Base-by-base conservation (phyloP, 2,888 invertebrate genomes). In the Pardosa pseudoannulata region DNA sequence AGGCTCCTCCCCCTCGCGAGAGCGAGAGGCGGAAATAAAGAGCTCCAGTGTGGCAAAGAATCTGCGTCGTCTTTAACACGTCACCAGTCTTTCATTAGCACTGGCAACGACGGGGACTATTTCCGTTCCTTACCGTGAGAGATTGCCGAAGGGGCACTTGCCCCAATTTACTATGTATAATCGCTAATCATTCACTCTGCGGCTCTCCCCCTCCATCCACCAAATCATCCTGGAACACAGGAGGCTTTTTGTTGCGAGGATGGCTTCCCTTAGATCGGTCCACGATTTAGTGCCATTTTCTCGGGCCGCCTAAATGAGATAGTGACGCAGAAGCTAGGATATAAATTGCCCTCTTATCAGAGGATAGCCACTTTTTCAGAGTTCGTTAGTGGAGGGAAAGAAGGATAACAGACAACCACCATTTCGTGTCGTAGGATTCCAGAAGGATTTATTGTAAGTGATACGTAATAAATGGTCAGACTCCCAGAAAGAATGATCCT, bases 61-160 rank as follows among this genome's bases (percentile, higher is more conserved):
- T 73, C 65, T 23, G 28, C 41, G 62, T 72, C 71, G 76, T 65
- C 78, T 83, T 82, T 83, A 72, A 32, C 83, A 78, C 83, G 76
- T 83, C 83, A 78, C 50, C 83, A 78, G 65, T 39, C 78, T 65
- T 72, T 83, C 72, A 83, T 83, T 78, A 78, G 76, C 71, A 46
- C 32, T 64, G 32, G 32, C 41, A 39, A 16, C 1, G 32, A 76
- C 36, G 74, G 70, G 50, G 70, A 56, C 50, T 50, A 74, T 50
- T 75, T 81, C 74, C 82, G 71, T 70, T 76, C 71, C 11, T 28
- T 23, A 70, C 71, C 82, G 81, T 75, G 75, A 82, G 80, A 81
- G 50, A 81, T 19, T 16, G 68, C 64, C 64, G 13, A 39, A 71
- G 76, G 76, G 70, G 62, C 81, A 39, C 41, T 41, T 70, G 39